These are phyloP conservation scores for Pitangus sulphuratus DNA, from an alignment of 2,797 vertebrate species.

Conservation along the genomic window DNA sequence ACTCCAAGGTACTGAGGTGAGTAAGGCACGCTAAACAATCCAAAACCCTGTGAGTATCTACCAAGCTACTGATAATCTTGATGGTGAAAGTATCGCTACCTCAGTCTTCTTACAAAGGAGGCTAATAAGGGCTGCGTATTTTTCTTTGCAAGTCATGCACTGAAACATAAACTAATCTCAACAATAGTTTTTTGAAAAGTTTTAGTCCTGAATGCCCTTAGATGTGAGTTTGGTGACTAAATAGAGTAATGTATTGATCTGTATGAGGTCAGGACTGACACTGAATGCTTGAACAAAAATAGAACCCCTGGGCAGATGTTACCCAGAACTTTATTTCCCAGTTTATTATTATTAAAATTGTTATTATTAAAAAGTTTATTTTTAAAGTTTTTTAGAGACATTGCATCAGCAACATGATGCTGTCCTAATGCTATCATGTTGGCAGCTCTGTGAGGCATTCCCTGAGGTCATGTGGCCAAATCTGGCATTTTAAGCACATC, in stretches of 20 bases:
- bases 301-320: background rate
- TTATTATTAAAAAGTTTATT: background rate
- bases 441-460: background rate
- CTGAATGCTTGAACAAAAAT: background rate
- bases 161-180: background rate
- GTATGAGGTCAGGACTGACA: background rate
- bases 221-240: background rate
- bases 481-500: background rate
- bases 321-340: background rate
- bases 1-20: background rate
- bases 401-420: background rate
- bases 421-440: fast-evolving
- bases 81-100: background rate
- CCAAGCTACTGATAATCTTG: background rate
- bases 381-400: background rate
- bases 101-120: background rate
- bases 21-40: background rate
- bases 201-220: background rate
- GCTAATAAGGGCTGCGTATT: background rate
- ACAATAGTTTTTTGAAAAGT: background rate
- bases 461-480: background rate
- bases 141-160: background rate
- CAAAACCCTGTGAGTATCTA: background rate
- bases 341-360: no score
- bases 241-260: background rate